Percentiles rank a stretch among this genome's conserved stretches.
These are phyloP conservation scores for Uloborus diversus DNA, from an alignment of 1,140 invertebrate species.

Conservation along the genomic window DNA sequence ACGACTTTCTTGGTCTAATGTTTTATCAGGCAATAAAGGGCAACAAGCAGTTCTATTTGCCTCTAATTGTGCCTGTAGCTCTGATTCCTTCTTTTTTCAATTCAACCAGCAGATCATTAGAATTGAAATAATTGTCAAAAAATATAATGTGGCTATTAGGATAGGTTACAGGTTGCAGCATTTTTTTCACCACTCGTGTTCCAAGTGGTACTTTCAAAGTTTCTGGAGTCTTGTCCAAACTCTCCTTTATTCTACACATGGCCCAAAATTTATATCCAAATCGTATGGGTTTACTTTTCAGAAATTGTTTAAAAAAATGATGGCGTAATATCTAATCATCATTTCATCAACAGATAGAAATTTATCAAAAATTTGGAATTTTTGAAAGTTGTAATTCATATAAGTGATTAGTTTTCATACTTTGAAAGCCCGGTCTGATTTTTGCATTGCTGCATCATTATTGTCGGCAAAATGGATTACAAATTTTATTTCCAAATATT, in stretches of 20 bases:
- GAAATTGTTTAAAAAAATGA: conserved; percentile 14
- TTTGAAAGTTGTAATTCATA: too few species aligned
- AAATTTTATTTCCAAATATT: too few species aligned
- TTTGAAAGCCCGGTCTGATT: too few species aligned
- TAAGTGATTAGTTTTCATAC: too few species aligned
- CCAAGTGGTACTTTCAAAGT: conserved; percentile 11
- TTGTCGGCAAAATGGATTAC: too few species aligned
- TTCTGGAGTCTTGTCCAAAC: background rate
- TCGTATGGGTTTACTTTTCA: too few species aligned
- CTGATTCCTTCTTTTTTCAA: background rate
- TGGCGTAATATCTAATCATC: too few species aligned
- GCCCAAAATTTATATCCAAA: conserved; percentile 21
- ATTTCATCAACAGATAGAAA: too few species aligned
- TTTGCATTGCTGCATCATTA: too few species aligned
- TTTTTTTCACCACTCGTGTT: conserved; percentile 25
- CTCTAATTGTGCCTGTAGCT: conserved; percentile 3
- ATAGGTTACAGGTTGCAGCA: conserved; percentile 1
- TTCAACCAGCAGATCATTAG: conserved; percentile 1
- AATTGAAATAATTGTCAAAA: conserved; percentile 10
- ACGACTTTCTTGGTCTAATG: too few species aligned
- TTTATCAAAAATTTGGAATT: too few species aligned
- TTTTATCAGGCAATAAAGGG: conserved; percentile 4
- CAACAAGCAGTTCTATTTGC: background rate
- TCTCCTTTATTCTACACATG: conserved; percentile 2
- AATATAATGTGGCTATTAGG: background rate